Percentiles rank a stretch among this genome's conserved stretches.
Evolutionary conservation across 1,140 invertebrate species (phyloP).

Genomic region (Oscheius sp.): DNA sequence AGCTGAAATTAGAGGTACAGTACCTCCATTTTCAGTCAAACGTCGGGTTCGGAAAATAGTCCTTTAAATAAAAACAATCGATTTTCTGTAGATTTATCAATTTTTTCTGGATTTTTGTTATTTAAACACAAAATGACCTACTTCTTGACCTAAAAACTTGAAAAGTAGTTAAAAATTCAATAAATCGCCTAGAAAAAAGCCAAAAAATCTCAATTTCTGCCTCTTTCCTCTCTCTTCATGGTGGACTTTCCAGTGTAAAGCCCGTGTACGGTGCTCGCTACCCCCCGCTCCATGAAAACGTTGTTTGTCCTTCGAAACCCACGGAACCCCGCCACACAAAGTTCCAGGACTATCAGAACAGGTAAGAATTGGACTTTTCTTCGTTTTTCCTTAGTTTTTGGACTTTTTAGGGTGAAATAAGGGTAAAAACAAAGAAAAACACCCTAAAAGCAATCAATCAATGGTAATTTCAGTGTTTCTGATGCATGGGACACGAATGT

Average conservation of each 20-base stretch:
- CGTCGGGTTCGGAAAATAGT: too few relatives aligned
- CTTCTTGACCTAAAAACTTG: too few relatives aligned
- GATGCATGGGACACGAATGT: constrained; percentile 30
- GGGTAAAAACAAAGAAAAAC: neutral
- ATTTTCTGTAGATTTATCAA: neutral
- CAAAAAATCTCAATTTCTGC: neutral
- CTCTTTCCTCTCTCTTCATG: neutral
- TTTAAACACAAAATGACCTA: too few relatives aligned
- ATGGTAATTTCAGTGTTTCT: constrained; percentile 37
- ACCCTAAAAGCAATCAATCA: too few relatives aligned
- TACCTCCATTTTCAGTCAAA: too few relatives aligned
- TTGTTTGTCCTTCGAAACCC: constrained; percentile 16
- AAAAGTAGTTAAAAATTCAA: too few relatives aligned
- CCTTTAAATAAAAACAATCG: too few relatives aligned
- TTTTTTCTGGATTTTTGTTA: neutral
- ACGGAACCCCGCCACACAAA: constrained; percentile 6
- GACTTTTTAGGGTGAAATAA: neutral
- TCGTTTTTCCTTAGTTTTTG: neutral
- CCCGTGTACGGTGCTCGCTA: constrained; percentile 36
- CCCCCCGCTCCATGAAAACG: constrained; percentile 25
- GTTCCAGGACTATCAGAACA: constrained; percentile 40
- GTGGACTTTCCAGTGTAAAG: constrained; percentile 11
- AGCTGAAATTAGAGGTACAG: too few relatives aligned
- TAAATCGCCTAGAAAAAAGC: too few relatives aligned
- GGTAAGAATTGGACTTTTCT: constrained; percentile 1